Base-by-base conservation (phyloP, 2,888 invertebrate genomes). In the Coenonympha arcania region DNA sequence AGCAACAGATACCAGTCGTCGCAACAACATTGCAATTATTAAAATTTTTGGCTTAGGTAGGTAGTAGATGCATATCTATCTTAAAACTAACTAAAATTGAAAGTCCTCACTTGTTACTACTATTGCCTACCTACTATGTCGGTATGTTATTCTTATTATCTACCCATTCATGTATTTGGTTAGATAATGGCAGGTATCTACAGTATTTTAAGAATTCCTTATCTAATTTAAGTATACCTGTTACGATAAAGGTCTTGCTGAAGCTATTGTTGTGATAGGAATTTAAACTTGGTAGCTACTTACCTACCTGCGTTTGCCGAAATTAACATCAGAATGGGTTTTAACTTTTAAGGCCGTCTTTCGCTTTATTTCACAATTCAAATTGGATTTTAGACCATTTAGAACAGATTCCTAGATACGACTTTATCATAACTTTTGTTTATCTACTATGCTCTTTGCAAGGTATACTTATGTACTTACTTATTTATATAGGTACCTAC, bases 1-100 rank as follows among this genome's bases (percentile, higher is more conserved):
- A 18, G 44, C 40, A 48, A 52, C 52, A 16, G 33, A 16, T 24
- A 15, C 18, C 28, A 26, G 31, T 50, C 49, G 53, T 33, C 53
- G 49, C 53, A 39, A 39, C 34, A 24, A 28, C 26, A 46, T 13
- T 28, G 11, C 44, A 44, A 48, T 16, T 16, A 30, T 6, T 6
- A n/a, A 4, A 28, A 1, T 6, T 15, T 6, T 31, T 13, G n/a
- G n/a, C n/a, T n/a, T n/a, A n/a, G n/a, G n/a, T n/a, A n/a, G n/a
- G n/a, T n/a, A n/a, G n/a, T n/a, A n/a, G n/a, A n/a, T n/a, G n/a
- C n/a, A n/a, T n/a, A n/a, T n/a, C n/a, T n/a, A n/a, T n/a, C n/a
- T n/a, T n/a, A n/a, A n/a, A n/a, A n/a, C n/a, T n/a, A n/a, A n/a
- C n/a, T n/a, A n/a, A n/a, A n/a, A n/a, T n/a, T n/a, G n/a, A n/a